Evolutionary conservation across 2,113 vertebrate species (phyloP).

Genomic region (Leucopternis melanops): DNA sequence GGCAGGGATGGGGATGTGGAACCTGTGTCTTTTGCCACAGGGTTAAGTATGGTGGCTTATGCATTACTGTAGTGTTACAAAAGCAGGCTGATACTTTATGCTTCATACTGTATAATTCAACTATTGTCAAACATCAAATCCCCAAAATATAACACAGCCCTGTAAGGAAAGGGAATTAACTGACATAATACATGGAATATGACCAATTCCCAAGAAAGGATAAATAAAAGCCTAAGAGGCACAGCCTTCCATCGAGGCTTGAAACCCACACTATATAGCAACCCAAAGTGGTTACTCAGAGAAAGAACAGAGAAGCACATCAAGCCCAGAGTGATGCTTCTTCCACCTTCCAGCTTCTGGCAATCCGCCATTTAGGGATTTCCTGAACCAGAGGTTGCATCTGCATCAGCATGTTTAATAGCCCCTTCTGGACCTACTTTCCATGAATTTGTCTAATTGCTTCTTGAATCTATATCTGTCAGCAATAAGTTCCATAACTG

Average conservation of each 20-base stretch:
- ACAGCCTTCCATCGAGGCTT: not conserved
- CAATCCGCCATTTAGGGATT: conserved; percentile 33
- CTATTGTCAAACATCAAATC: not conserved
- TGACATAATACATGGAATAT: not conserved
- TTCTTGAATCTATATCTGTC: conserved; percentile 50
- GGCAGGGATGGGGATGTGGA: not conserved
- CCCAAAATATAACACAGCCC: not conserved
- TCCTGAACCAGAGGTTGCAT: conserved; percentile 56
- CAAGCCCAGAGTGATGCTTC: not conserved
- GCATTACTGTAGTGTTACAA: not conserved
- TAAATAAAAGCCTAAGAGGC: not conserved
- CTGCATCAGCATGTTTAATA: conserved; percentile 17
- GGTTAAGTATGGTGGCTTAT: not conserved
- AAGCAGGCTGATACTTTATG: not conserved
- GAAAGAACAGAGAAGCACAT: not conserved
- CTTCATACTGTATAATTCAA: not conserved
- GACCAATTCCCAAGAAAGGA: not conserved
- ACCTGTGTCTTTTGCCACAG: not conserved
- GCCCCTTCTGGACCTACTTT: conserved; percentile 39
- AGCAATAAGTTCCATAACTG: conserved; percentile 30
- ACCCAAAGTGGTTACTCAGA: not conserved
- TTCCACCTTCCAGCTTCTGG: conserved; percentile 27
- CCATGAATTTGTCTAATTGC: conserved; percentile 57
- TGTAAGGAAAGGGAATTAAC: not conserved
- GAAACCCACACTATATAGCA: not conserved